Conservation (phyloP, 2,888 invertebrate species). For the Agrochola macilenta region DNA sequence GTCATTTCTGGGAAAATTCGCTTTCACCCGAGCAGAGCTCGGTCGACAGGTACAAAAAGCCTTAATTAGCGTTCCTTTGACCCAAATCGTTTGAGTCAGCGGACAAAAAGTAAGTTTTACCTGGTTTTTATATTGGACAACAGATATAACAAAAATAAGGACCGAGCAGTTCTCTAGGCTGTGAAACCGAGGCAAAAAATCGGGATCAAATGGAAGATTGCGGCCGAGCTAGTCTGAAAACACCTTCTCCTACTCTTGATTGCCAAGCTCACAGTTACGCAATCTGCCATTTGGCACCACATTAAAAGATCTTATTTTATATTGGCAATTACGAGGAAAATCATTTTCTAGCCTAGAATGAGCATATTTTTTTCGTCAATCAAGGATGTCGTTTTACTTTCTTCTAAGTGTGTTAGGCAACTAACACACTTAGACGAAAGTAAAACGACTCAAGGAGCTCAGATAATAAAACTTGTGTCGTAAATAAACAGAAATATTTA, state of each 20-base stretch:
- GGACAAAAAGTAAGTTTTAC: neutral
- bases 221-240: constrained; percentile 19
- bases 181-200: constrained; percentile 28
- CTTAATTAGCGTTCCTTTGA: neutral
- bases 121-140: neutral
- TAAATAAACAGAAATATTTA: neutral
- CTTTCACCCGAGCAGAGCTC: too few relatives aligned
- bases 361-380: neutral
- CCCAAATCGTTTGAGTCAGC: neutral
- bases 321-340: neutral
- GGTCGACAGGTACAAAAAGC: neutral
- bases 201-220: constrained; percentile 4
- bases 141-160: constrained; percentile 22
- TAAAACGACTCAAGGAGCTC: neutral
- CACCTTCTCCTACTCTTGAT: constrained; percentile 24
- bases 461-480: neutral
- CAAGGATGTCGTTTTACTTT: too few relatives aligned
- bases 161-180: neutral
- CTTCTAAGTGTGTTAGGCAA: too few relatives aligned
- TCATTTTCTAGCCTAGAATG: neutral
- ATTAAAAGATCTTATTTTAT: neutral
- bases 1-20: too few relatives aligned
- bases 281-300: constrained; percentile 16
- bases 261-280: neutral
- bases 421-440: too few relatives aligned